Percentiles rank a stretch among this genome's conserved stretches.
phyloP scores from a whole-genome alignment of 2,888 invertebrate species.

The Cephus spinipes region DNA sequence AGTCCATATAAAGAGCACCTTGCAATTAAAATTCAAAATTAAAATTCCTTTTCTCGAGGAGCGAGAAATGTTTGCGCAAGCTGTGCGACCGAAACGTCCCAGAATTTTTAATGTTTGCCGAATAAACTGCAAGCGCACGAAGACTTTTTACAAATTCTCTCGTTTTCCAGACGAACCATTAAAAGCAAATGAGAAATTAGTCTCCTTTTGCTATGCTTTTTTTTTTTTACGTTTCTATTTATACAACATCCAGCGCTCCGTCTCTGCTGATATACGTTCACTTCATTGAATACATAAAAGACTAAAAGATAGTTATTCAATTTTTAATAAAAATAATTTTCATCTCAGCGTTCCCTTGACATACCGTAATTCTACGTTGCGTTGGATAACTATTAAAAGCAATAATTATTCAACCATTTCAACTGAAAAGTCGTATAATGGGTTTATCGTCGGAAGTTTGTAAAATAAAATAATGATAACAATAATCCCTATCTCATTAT shows the following conservation, averaged over 20 bases:
- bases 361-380: background rate
- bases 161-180: constrained; percentile 11
- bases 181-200: background rate
- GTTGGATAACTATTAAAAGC: background rate
- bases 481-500: background rate
- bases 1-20: background rate
- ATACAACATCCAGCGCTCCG: background rate
- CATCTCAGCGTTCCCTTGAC: background rate
- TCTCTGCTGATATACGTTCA: background rate
- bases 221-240: background rate
- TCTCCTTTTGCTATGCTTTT: background rate
- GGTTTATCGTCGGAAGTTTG: background rate
- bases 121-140: constrained; percentile 16
- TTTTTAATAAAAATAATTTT: too few relatives aligned
- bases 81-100: background rate
- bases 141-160: constrained; percentile 29
- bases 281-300: background rate
- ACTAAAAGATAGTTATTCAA: too few relatives aligned
- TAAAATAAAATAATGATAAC: background rate
- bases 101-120: background rate
- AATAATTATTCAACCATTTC: background rate
- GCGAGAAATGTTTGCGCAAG: background rate
- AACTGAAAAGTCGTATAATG: background rate
- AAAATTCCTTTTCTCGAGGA: background rate
- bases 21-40: constrained; percentile 8